These are phyloP conservation scores for Elaeidobius kamerunicus DNA, from an alignment of 2,888 invertebrate species.

Conservation along the genomic window DNA sequence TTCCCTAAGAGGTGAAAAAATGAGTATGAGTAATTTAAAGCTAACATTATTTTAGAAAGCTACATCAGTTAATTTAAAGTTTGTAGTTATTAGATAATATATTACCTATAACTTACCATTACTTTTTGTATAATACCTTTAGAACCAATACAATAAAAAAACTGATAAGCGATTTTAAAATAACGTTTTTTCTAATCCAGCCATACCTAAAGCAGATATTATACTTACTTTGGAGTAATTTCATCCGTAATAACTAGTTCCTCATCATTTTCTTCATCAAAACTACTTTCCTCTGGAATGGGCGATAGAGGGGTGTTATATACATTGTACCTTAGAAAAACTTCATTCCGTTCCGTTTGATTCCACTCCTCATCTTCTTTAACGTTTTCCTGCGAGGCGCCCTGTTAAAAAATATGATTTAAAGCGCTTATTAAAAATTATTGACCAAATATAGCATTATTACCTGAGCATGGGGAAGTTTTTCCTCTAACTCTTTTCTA, in stretches of 20 bases:
- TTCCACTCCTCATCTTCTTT: slow-evolving; percentile 48
- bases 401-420: slow-evolving; percentile 33
- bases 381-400: slow-evolving; percentile 42
- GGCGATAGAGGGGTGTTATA: slow-evolving; percentile 60
- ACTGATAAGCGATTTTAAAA: too few species aligned
- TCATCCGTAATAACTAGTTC: slow-evolving; percentile 37
- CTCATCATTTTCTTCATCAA: slow-evolving; percentile 32
- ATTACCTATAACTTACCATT: too few species aligned
- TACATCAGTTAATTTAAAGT: not conserved
- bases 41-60: not conserved
- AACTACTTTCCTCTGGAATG: slow-evolving; percentile 55
- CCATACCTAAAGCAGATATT: too few species aligned
- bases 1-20: slow-evolving; percentile 14
- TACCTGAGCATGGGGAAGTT: slow-evolving; percentile 67
- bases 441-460: not conserved
- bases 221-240: slow-evolving; percentile 39
- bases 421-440: not conserved
- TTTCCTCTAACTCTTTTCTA: slow-evolving; percentile 66
- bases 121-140: too few species aligned
- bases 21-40: slow-evolving; percentile 3
- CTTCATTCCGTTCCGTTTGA: slow-evolving; percentile 46
- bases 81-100: too few species aligned
- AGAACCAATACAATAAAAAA: too few species aligned
- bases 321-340: slow-evolving; percentile 53
- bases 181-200: too few species aligned